phyloP scores from a whole-genome alignment of 2,888 invertebrate genomes.

The Harpalus rufipes region DNA sequence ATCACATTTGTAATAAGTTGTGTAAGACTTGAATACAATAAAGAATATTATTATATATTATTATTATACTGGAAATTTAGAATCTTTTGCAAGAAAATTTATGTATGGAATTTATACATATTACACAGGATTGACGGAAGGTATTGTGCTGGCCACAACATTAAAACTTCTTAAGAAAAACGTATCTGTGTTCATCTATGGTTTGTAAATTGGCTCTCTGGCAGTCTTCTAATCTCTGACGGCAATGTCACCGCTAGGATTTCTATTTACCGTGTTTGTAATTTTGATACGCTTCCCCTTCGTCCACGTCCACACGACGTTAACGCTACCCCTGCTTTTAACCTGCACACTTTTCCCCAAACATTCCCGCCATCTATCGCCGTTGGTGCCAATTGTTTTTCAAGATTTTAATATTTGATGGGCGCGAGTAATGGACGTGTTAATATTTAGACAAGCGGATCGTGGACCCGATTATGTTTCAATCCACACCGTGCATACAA shows the following conservation, averaged over 20 bases:
- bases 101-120: too few relatives aligned
- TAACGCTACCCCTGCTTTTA: not conserved
- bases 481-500: not conserved
- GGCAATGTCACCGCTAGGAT: conserved; percentile 47
- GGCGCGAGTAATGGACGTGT: conserved; percentile 11
- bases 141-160: too few relatives aligned
- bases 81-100: too few relatives aligned
- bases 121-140: too few relatives aligned
- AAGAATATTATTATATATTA: too few relatives aligned
- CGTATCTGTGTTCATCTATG: not conserved
- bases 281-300: conserved; percentile 39
- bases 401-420: conserved; percentile 41
- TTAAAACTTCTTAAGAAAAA: too few relatives aligned
- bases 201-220: not conserved
- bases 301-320: not conserved
- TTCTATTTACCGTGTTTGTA: conserved; percentile 56
- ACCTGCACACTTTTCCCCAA: not conserved
- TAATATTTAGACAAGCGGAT: conserved; percentile 39
- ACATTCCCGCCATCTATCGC: not conserved
- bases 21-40: too few relatives aligned
- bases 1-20: too few relatives aligned
- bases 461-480: conserved; percentile 36
- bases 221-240: conserved; percentile 6
- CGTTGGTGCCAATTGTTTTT: conserved; percentile 23
- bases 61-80: too few relatives aligned